Evolutionary conservation across 2,797 vertebrate species (phyloP).

Genomic region (Triplophysa bombifrons): DNA sequence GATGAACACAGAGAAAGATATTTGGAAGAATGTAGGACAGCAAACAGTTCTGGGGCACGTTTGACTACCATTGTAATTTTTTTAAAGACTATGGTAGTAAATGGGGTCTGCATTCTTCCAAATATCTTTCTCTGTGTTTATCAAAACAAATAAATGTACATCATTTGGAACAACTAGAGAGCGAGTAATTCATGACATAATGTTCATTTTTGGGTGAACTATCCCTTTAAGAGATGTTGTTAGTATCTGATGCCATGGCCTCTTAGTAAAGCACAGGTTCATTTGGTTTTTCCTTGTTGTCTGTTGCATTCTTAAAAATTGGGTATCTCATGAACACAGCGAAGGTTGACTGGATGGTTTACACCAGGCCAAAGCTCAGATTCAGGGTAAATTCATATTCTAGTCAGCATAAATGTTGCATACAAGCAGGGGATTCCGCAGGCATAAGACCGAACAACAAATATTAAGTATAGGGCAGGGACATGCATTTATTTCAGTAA

Average conservation of each 20-base stretch:
- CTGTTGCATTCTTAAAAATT: slow-evolving; percentile 25
- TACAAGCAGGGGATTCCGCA: slow-evolving; percentile 24
- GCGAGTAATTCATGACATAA: too few relatives aligned
- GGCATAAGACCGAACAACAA: slow-evolving; percentile 4
- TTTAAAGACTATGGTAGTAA: too few relatives aligned
- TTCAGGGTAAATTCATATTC: slow-evolving; percentile 48
- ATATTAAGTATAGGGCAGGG: background rate
- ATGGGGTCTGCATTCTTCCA: too few relatives aligned
- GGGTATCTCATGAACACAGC: slow-evolving; percentile 40
- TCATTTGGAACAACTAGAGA: too few relatives aligned
- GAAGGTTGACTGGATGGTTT: slow-evolving; percentile 35
- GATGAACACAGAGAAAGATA: too few relatives aligned
- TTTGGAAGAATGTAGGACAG: too few relatives aligned
- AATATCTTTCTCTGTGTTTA: too few relatives aligned
- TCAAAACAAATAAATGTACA: too few relatives aligned
- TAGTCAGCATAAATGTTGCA: slow-evolving; percentile 51
- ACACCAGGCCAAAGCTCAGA: slow-evolving; percentile 42
- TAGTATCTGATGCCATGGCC: background rate
- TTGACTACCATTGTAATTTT: too few relatives aligned
- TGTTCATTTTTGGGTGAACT: too few relatives aligned
- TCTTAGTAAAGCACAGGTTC: background rate
- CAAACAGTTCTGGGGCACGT: too few relatives aligned
- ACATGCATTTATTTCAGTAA: background rate
- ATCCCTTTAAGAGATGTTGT: too few relatives aligned
- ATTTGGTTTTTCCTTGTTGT: slow-evolving; percentile 29